These are phyloP conservation scores for Creontiades dilutus DNA, from an alignment of 2,888 invertebrate species.

Conservation along the genomic window DNA sequence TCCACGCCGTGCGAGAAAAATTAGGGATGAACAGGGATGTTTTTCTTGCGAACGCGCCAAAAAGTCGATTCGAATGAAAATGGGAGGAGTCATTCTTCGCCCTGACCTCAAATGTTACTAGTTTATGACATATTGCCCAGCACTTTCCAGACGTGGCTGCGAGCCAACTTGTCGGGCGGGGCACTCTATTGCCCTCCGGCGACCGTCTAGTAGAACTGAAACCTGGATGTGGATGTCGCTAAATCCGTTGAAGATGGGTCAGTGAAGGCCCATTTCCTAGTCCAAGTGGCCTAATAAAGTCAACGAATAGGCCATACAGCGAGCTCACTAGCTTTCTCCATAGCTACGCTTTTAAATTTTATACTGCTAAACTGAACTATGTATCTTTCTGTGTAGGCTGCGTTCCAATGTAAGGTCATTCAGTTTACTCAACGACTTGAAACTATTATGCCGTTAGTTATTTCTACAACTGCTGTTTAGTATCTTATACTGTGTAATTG, in stretches of 20 bases:
- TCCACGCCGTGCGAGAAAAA: background rate
- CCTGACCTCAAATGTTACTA: constrained; percentile 66
- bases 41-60: constrained; percentile 63
- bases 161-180: constrained; percentile 45
- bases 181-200: background rate
- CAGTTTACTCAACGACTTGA: no score
- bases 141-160: constrained; percentile 66
- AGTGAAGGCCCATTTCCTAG: background rate
- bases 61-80: constrained; percentile 65
- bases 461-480: no score
- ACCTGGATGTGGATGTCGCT: constrained; percentile 10
- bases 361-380: no score
- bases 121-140: constrained; percentile 65
- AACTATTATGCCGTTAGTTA: no score
- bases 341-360: no score
- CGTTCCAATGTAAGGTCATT: no score
- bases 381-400: no score
- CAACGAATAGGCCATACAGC: background rate
- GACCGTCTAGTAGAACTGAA: constrained; percentile 1
- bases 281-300: background rate
- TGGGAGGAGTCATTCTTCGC: constrained; percentile 41
- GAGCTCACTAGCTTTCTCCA: no score
- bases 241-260: background rate
- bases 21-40: constrained; percentile 4
- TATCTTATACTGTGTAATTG: no score